Base-by-base conservation (phyloP, 2,797 vertebrate species). In the Poecilia picta region DNA sequence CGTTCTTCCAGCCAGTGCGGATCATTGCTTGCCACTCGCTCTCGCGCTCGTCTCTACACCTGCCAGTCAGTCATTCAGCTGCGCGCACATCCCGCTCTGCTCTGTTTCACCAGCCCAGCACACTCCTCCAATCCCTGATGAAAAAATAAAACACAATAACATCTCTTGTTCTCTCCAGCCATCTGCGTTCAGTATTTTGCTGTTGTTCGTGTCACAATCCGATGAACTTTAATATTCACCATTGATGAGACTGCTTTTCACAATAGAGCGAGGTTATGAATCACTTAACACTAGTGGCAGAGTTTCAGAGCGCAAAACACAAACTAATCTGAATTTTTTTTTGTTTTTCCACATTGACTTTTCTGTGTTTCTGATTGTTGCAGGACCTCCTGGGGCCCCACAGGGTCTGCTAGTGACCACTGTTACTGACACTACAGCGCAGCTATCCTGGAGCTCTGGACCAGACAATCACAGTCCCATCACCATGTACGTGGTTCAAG, bases 391-490 rank as follows among this genome's bases (percentile, higher is more conserved):
- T 74, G 96, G 96, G 73, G 95, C 96, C 70, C 97, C 97, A 0
- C 96, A 97, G 89, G 93, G 94, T 66, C 92, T 97, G 83, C 87
- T 89, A 84, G 96, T 98, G 83, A 95, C 94, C 53, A 94, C 96
- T 55, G 85, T 97, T 80, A 97, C 97, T 43, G 96, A 96, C 87
- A 95, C 95, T n/a, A 96, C 95, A 15, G 96, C 95, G 81, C 93
- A 95, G 3, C 91, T 98, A 39, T 96, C 95, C 76, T 98, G 97
- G 97, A 91, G 91, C 78, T 87, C 96, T 28, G 97, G 97, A 66
- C 78, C 82, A 73, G 97, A 97, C 84, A 97, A 97, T 85, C 97
- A 97, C 80, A 98, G 97, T 77, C 96, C 97, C 33, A 89, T 98
- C 82, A 96, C 96, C 78, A 94, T 93, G 83, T 97, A 97, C 92